Evolutionary conservation across 2,888 invertebrate genomes (phyloP).

Genomic region (Campoletis raptor): DNA sequence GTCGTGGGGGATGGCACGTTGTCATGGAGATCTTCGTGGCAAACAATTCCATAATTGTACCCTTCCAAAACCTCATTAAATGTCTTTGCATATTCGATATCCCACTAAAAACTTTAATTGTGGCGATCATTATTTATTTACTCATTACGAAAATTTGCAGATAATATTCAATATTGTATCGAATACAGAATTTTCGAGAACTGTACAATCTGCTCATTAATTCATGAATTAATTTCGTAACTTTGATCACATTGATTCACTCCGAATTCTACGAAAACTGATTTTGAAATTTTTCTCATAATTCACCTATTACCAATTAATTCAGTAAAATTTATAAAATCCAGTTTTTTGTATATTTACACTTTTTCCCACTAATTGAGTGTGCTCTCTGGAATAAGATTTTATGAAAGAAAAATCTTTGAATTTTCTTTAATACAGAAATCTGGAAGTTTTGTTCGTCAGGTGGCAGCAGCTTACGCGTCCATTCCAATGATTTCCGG

Average conservation of each 20-base stretch:
- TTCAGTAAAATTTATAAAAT: neutral
- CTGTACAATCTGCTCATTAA: too few relatives aligned
- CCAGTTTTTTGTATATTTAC: neutral
- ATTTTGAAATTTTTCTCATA: neutral
- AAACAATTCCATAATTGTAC: slow-evolving; percentile 67
- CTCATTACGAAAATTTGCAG: neutral
- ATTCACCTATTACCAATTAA: neutral
- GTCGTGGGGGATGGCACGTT: slow-evolving; percentile 63
- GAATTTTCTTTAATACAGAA: neutral
- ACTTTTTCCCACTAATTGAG: neutral
- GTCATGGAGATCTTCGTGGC: slow-evolving; percentile 68
- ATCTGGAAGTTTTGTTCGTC: slow-evolving; percentile 5
- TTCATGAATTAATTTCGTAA: too few relatives aligned
- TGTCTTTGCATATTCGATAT: neutral
- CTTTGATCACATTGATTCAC: neutral
- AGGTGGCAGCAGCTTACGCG: slow-evolving; percentile 58
- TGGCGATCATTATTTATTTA: neutral
- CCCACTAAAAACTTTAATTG: neutral
- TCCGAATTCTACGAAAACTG: neutral
- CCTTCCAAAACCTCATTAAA: neutral
- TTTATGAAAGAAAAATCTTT: neutral
- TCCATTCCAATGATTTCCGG: slow-evolving; percentile 5
- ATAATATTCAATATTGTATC: neutral
- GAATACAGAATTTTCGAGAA: too few relatives aligned
- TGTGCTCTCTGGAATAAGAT: neutral